These are phyloP conservation scores for Clepsis dumicolana DNA, from an alignment of 2,888 invertebrate species.

Conservation along the genomic window DNA sequence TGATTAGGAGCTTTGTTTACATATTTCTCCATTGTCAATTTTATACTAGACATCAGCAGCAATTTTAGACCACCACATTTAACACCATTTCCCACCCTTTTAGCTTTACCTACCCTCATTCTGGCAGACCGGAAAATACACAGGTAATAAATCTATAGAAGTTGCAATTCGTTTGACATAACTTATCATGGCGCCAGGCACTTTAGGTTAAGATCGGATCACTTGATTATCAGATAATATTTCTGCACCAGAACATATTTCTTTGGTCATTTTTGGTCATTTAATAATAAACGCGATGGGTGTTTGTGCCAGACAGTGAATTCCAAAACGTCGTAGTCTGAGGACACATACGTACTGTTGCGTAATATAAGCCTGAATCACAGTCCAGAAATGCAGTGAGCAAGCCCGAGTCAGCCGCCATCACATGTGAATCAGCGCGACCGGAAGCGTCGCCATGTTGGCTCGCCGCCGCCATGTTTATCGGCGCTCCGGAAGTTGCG, in stretches of 20 bases:
- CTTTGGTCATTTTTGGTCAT: background rate
- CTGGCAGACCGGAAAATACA: too few species aligned
- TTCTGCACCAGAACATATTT: background rate
- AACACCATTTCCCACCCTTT: too few species aligned
- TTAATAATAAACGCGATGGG: constrained; percentile 18
- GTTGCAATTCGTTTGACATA: background rate
- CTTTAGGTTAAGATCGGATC: background rate
- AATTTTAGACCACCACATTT: too few species aligned
- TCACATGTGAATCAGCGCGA: constrained; percentile 81
- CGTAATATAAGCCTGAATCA: constrained; percentile 84
- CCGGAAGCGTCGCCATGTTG: constrained; percentile 85
- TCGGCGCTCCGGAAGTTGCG: constrained; percentile 84
- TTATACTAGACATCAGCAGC: background rate
- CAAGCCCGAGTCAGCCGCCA: constrained; percentile 75
- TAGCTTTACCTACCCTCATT: too few species aligned
- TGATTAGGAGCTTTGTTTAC: background rate
- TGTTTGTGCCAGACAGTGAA: constrained; percentile 65
- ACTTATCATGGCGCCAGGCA: background rate
- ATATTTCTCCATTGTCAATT: background rate
- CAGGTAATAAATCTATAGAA: background rate
- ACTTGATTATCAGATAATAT: background rate
- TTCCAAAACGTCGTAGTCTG: constrained; percentile 64
- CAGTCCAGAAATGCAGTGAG: constrained; percentile 81
- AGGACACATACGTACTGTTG: constrained; percentile 73
- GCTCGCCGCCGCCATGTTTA: constrained; percentile 82